Evolutionary conservation across 1,140 invertebrate species (phyloP), one percentile per base, ranked within the genome.

Genomic region (Drosophila hydei): DNA sequence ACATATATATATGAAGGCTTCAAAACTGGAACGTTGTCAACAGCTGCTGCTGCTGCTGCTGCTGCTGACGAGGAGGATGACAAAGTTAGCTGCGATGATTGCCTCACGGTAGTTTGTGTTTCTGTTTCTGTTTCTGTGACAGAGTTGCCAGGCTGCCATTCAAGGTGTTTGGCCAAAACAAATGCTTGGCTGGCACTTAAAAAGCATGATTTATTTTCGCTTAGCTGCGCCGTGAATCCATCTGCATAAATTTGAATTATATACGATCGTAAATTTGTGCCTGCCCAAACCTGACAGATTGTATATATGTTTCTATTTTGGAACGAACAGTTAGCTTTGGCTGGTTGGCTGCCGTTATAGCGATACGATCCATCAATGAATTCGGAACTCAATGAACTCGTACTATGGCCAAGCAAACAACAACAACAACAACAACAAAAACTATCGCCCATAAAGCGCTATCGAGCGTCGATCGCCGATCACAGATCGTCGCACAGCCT

Each of bases 11-110:
- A 40, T 38, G 6, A 14, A 21, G n/a, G 60, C 65, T 87, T 68
- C 18, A 1, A 77, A 85, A 85, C 74, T 85, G 81, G 83, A 85
- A 83, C 78, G 75, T 81, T 81, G 79, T 78, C 79, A 81, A 81
- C 79, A 84, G 77, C 75, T 79, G 76, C 75, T 43, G 61, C 75
- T 43, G 61, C 50, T 50, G 18, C 42, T 50, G 55, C 33, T 47
- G 45, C 45, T 30, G 63, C 48, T 40, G 30, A 0, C 9, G 30
- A 33, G 30, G 9, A 33, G 30, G 54, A 74, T 48, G 79, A 64
- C 33, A 58, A 69, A 47, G 30, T 48, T 68, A 48, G 50, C 19
- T 9, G 23, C 4, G 36, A 11, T 40, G 27, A 30, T 45, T 54
- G 74, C 60, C n/a, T 65, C 27, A 58, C 63, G 30, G 42, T 52